Conservation (phyloP, 2,113 vertebrate species). For the Mustela nigripes region DNA sequence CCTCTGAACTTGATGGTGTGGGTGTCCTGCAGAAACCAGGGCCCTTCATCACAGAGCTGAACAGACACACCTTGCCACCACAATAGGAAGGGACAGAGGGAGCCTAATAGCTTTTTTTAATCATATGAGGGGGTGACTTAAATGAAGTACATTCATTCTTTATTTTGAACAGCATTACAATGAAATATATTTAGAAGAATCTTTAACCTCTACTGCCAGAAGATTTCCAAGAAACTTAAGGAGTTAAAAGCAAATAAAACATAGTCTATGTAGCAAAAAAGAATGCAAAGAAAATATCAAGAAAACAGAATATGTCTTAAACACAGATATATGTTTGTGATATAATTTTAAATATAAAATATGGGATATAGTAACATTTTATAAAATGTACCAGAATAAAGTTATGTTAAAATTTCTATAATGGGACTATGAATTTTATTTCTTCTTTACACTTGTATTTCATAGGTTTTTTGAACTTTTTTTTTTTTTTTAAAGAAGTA, state of each 20-base stretch:
- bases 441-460: background rate
- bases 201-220: background rate
- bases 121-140: background rate
- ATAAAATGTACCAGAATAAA: background rate
- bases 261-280: background rate
- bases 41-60: background rate
- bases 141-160: background rate
- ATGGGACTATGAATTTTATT: background rate
- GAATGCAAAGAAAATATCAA: background rate
- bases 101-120: background rate
- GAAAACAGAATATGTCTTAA: background rate
- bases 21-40: background rate
- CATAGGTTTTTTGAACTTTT: background rate
- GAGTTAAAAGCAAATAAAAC: background rate
- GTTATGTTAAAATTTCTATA: background rate
- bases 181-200: background rate
- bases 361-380: background rate
- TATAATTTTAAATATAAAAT: background rate
- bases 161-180: background rate
- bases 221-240: background rate
- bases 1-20: background rate
- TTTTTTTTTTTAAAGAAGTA: background rate
- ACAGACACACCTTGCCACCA: background rate
- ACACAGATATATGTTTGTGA: background rate
- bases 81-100: background rate